Evolutionary conservation across 2,797 vertebrate species (phyloP), one percentile per base, ranked within the genome.

Genomic region (Microctenopoma stevenorrisi): DNA sequence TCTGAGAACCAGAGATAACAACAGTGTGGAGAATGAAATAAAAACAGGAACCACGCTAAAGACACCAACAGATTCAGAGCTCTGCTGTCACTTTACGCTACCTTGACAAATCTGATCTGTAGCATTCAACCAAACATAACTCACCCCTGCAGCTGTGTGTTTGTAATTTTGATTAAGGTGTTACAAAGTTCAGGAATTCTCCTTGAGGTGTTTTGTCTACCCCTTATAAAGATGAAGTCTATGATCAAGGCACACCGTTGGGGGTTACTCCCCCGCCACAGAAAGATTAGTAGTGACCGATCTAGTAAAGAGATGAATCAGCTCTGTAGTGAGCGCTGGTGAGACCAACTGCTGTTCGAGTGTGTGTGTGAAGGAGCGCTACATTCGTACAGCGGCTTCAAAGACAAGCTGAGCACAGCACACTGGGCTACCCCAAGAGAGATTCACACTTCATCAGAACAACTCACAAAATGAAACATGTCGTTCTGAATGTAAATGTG

Each of bases 291-390:
- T 54, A 59, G 37, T 43, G 48, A 55, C 48, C 15, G 14, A 38
- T n/a, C 33, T 47, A 25, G 75, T 0, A 4, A 59, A 44, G 26
- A 72, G 67, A 85, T 71, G 68, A 81, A 79, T 83, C 79, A 72
- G 33, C 59, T 57, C 40, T 72, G 35, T 25, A 16, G 62, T 53
- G 33, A 15, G 38, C 63, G 47, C 30, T 47, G 48, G 38, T 72
- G 60, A 58, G 69, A 78, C 76, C 72, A 38, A 77, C 78, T 59
- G 74, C 73, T 83, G 78, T 72, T 79, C 86, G 79, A 77, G 65
- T 68, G 68, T 61, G 64, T 61, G 64, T 55, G 44, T 18, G 35
- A 43, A 62, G 64, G 55, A 47, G 48, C 54, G 44, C 37, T 56
- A 35, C 58, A 56, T 61, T 76, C 22, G 49, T 63, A 64, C 9